A percentile compares a stretch with the other conserved stretches of the same genome.
Conservation (phyloP, 2,888 invertebrate genomes). For the Drosophila parthenogenetica region DNA sequence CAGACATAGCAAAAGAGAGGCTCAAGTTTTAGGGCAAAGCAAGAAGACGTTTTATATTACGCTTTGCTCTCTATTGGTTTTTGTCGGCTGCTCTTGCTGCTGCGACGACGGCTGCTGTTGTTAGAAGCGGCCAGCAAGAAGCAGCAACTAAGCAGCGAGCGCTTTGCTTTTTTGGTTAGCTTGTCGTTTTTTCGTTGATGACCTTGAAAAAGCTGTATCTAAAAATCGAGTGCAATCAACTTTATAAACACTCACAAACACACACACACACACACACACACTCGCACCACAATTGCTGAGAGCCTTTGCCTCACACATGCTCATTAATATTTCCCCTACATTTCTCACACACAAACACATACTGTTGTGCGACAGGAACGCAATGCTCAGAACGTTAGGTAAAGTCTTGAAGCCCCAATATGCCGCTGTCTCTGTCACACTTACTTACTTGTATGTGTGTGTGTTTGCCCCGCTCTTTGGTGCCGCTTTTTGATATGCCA, state of each 20-base stretch:
- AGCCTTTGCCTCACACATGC: slow-evolving; percentile 46
- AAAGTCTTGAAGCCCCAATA: slow-evolving; percentile 67
- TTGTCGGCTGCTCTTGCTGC: slow-evolving; percentile 2
- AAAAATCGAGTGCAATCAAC: slow-evolving; percentile 85
- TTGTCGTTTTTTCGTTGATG: slow-evolving; percentile 80
- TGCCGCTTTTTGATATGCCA: slow-evolving; percentile 31
- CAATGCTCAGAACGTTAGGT: slow-evolving; percentile 61
- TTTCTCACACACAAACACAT: slow-evolving; percentile 48
- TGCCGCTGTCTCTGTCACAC: slow-evolving; percentile 32
- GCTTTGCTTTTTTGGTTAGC: slow-evolving; percentile 64
- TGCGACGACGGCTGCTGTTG: slow-evolving; percentile 9
- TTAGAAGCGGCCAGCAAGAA: slow-evolving; percentile 52
- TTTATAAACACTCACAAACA: slow-evolving; percentile 71
- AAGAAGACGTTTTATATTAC: slow-evolving; percentile 27
- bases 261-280: slow-evolving; percentile 36
- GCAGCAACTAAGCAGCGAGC: slow-evolving; percentile 46
- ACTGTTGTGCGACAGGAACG: slow-evolving; percentile 5
- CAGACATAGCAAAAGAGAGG: slow-evolving; percentile 36
- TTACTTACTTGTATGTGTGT: slow-evolving; percentile 14
- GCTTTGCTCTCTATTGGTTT: background rate
- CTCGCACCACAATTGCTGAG: slow-evolving; percentile 42
- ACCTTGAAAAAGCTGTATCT: slow-evolving; percentile 85
- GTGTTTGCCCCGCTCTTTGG: slow-evolving; percentile 24
- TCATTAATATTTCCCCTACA: slow-evolving; percentile 73
- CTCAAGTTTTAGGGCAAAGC: slow-evolving; percentile 45